Evolutionary conservation across 2,113 vertebrate species (phyloP).

Genomic region (Rhizomys pruinosus): DNA sequence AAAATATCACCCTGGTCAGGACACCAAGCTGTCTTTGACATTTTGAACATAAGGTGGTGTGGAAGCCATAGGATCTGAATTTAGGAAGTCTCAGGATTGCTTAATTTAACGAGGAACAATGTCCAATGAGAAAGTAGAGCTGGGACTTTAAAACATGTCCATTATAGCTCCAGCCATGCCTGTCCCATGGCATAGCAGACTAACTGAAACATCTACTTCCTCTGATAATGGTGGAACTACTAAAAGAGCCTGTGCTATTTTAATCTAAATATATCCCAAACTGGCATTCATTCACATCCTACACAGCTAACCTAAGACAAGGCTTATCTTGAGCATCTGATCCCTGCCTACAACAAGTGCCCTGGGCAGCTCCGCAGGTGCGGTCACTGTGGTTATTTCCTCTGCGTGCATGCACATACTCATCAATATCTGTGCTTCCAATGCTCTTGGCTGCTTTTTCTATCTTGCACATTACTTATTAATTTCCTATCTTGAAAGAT

Average conservation of each 20-base stretch:
- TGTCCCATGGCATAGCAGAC: too few species aligned
- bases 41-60: not conserved
- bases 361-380: accelerated
- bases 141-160: not conserved
- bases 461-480: not conserved
- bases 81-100: not conserved
- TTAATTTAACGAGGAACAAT: not conserved
- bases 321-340: not conserved
- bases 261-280: not conserved
- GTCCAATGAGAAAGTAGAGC: not conserved
- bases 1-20: not conserved
- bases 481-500: not conserved
- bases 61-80: not conserved
- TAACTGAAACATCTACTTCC: not conserved
- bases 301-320: not conserved
- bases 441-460: not conserved
- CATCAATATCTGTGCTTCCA: not conserved
- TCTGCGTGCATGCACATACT: not conserved
- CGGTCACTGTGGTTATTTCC: not conserved
- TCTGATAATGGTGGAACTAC: not conserved
- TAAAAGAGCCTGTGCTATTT: not conserved
- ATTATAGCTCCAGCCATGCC: too few species aligned
- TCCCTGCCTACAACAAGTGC: too few species aligned
- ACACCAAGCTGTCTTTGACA: not conserved
- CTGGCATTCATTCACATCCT: accelerated